phyloP scores from a whole-genome alignment of 2,888 invertebrate species.

The Stenoptilia bipunctidactyla region DNA sequence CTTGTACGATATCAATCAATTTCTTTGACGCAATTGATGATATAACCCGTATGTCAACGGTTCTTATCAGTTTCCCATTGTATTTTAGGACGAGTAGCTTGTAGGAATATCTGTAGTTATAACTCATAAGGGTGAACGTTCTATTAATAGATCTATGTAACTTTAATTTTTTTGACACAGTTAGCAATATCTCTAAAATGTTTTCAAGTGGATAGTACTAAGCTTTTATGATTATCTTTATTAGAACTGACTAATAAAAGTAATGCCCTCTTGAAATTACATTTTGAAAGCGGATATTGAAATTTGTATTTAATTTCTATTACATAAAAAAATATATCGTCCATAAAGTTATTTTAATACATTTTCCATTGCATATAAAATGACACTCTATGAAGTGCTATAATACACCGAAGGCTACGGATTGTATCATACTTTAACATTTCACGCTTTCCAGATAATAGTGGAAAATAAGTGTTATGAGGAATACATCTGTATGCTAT shows the following conservation, averaged over 20 bases:
- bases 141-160: no score
- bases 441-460: slow-evolving; percentile 39
- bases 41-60: slow-evolving; percentile 39
- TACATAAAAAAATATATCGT: no score
- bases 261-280: slow-evolving; percentile 4
- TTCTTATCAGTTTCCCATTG: slow-evolving; percentile 35
- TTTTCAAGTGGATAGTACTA: no score
- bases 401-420: slow-evolving; percentile 22
- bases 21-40: slow-evolving; percentile 33
- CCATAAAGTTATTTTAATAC: no score
- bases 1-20: no score
- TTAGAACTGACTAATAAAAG: no score
- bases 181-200: neutral
- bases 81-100: no score
- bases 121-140: no score
- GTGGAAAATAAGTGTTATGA: slow-evolving; percentile 15
- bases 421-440: slow-evolving; percentile 32
- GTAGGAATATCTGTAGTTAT: no score
- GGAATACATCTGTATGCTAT: neutral
- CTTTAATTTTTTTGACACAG: neutral
- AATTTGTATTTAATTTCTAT: slow-evolving; percentile 11
- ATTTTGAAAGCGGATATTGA: slow-evolving; percentile 4
- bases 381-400: slow-evolving; percentile 7
- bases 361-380: slow-evolving; percentile 22
- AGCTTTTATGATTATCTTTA: no score